phyloP scores from a whole-genome alignment of 2,888 invertebrate species.

The Andrena chrysosceles region DNA sequence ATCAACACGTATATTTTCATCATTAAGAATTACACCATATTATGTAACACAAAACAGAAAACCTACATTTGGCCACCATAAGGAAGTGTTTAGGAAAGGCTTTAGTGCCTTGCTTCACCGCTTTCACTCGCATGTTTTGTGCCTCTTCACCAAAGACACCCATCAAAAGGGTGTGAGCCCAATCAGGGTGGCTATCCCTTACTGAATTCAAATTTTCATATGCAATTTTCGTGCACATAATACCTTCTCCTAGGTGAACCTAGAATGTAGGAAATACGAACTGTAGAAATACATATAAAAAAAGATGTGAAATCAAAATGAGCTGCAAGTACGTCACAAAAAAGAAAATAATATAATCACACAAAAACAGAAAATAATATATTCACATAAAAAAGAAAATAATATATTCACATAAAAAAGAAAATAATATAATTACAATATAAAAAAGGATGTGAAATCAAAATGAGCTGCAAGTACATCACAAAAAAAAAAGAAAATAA shows the following conservation, averaged over 20 bases:
- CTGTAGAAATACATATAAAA: conserved; percentile 10
- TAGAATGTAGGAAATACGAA: not conserved
- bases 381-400: too few species aligned
- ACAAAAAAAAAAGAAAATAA: too few species aligned
- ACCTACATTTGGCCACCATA: conserved; percentile 15
- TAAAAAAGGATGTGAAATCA: too few species aligned
- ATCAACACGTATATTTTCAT: not conserved
- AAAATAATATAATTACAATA: too few species aligned
- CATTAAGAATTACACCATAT: conserved; percentile 7
- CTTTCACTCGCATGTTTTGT: too few species aligned
- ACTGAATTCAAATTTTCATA: not conserved
- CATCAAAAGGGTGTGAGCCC: conserved; percentile 25
- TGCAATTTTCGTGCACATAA: conserved; percentile 17
- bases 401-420: too few species aligned
- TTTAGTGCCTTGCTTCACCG: too few species aligned
- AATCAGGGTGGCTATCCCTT: conserved; percentile 18
- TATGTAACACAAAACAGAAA: not conserved
- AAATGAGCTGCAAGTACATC: too few species aligned
- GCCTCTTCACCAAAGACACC: not conserved
- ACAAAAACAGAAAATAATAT: too few species aligned
- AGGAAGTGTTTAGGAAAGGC: conserved; percentile 7
- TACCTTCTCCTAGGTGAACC: conserved; percentile 23
- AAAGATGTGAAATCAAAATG: too few species aligned
- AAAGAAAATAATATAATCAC: too few species aligned
- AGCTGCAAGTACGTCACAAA: too few species aligned